Evolutionary conservation across 1,140 invertebrate species (phyloP).

Genomic region (Dendrolimus punctatus): DNA sequence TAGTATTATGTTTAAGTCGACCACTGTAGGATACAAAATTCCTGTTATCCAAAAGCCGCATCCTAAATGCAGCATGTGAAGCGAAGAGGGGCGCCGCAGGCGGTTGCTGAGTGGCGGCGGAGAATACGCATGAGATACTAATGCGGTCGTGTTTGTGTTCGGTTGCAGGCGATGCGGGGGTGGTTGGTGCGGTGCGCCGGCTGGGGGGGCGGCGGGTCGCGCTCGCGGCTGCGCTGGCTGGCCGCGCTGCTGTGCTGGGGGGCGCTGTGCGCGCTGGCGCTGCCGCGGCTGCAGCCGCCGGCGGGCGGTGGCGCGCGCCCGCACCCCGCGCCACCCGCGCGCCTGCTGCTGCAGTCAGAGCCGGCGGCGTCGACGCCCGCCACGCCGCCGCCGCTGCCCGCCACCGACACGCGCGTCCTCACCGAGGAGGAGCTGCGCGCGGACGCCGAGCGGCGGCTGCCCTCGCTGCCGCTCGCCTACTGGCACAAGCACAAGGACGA

Average conservation of each 20-base stretch:
- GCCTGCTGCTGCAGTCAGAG: slow-evolving; percentile 54
- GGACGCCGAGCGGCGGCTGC: slow-evolving; percentile 82
- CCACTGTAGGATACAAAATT: too few relatives aligned
- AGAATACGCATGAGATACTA: background rate
- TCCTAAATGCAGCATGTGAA: too few relatives aligned
- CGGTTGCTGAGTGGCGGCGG: too few relatives aligned
- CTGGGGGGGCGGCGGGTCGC: slow-evolving; percentile 14
- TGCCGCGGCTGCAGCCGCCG: slow-evolving; percentile 20
- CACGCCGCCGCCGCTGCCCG: slow-evolving; percentile 52
- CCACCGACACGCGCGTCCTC: slow-evolving; percentile 76
- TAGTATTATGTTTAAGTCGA: too few relatives aligned
- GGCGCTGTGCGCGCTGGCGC: slow-evolving; percentile 25
- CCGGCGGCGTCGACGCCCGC: slow-evolving; percentile 46
- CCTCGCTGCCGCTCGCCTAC: slow-evolving; percentile 87
- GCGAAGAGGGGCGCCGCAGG: too few relatives aligned
- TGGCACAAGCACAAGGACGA: slow-evolving; percentile 86
- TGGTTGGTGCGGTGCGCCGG: slow-evolving; percentile 39
- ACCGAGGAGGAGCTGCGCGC: slow-evolving; percentile 84
- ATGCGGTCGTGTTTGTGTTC: slow-evolving; percentile 1
- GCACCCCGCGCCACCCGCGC: slow-evolving; percentile 52
- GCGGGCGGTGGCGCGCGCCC: slow-evolving; percentile 15
- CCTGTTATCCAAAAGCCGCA: too few relatives aligned
- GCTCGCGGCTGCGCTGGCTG: slow-evolving; percentile 20
- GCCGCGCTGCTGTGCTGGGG: slow-evolving; percentile 31
- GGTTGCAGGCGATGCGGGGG: slow-evolving; percentile 49